Percentiles rank a stretch among this genome's conserved stretches.
These are phyloP conservation scores for Nasonovia ribisnigri DNA, from an alignment of 2,888 invertebrate species.

Conservation along the genomic window DNA sequence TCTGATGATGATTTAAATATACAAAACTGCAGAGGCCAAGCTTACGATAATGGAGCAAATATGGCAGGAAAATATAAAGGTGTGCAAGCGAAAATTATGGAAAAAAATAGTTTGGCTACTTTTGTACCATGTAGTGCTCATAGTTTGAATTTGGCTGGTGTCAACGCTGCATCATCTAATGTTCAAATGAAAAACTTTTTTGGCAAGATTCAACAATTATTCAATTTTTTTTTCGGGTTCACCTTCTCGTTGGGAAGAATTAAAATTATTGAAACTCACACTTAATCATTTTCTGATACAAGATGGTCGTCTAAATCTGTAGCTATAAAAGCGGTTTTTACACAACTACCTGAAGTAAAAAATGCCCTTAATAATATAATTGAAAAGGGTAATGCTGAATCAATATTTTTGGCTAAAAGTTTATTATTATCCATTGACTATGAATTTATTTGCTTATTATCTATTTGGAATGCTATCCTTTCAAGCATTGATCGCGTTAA, in stretches of 20 bases:
- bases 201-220: neutral
- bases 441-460: conserved; percentile 37
- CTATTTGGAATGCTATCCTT: conserved; percentile 24
- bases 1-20: too few species aligned
- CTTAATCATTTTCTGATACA: conserved; percentile 7
- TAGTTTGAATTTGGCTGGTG: neutral
- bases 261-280: conserved; percentile 19
- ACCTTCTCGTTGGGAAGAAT: conserved; percentile 27
- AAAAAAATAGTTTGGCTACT: neutral
- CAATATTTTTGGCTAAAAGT: conserved; percentile 12
- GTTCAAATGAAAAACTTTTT: neutral
- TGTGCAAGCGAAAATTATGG: neutral
- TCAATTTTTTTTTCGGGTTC: conserved; percentile 1
- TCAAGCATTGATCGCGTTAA: conserved; percentile 30
- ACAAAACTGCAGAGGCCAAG: neutral
- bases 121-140: neutral
- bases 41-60: neutral
- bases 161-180: neutral
- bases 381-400: conserved; percentile 9
- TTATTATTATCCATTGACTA: neutral
- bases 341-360: conserved; percentile 12
- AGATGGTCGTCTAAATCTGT: conserved; percentile 19
- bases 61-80: neutral
- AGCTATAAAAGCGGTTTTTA: conserved; percentile 19
- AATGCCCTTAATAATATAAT: conserved; percentile 25